phyloP scores from a whole-genome alignment of 2,797 vertebrate genomes.

The Nannoperca obscura region DNA sequence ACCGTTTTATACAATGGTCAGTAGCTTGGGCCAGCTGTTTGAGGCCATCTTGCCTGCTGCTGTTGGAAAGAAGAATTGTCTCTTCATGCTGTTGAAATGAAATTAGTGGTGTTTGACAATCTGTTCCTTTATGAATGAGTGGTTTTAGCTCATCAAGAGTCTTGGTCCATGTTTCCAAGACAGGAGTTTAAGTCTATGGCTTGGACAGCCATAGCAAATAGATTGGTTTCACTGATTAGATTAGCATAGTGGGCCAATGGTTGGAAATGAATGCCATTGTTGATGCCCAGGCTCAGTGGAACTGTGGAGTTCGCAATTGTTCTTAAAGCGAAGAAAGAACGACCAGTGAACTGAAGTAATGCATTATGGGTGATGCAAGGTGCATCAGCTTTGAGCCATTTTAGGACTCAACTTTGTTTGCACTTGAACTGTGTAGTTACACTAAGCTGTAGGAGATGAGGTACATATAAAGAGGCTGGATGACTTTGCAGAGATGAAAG shows the following conservation, averaged over 20 bases:
- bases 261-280: slow-evolving; percentile 79
- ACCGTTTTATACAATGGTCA: slow-evolving; percentile 51
- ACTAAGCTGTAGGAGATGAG: slow-evolving; percentile 31
- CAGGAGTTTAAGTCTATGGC: slow-evolving; percentile 53
- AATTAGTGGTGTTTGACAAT: slow-evolving; percentile 69
- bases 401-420: slow-evolving; percentile 44
- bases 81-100: slow-evolving; percentile 63
- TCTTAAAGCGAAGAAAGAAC: slow-evolving; percentile 44
- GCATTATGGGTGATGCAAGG: slow-evolving; percentile 34
- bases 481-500: slow-evolving; percentile 46
- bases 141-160: slow-evolving; percentile 59
- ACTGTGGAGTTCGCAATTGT: slow-evolving; percentile 59
- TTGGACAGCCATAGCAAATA: slow-evolving; percentile 81
- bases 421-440: slow-evolving; percentile 33
- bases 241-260: slow-evolving; percentile 70
- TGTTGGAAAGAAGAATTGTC: slow-evolving; percentile 71
- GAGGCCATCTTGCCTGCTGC: slow-evolving; percentile 55
- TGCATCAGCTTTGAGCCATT: slow-evolving; percentile 43
- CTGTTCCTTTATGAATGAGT: slow-evolving; percentile 72
- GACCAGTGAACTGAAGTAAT: slow-evolving; percentile 56
- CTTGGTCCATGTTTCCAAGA: slow-evolving; percentile 49
- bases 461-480: slow-evolving; percentile 29
- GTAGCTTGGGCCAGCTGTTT: slow-evolving; percentile 73
- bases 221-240: slow-evolving; percentile 84
- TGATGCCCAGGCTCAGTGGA: slow-evolving; percentile 55